Evolutionary conservation across 30 jellyfish, hydroid and myxozoan genomes (phyloP), one percentile per base, ranked within the genome.

Genomic region (Chironex yamaguchii): DNA sequence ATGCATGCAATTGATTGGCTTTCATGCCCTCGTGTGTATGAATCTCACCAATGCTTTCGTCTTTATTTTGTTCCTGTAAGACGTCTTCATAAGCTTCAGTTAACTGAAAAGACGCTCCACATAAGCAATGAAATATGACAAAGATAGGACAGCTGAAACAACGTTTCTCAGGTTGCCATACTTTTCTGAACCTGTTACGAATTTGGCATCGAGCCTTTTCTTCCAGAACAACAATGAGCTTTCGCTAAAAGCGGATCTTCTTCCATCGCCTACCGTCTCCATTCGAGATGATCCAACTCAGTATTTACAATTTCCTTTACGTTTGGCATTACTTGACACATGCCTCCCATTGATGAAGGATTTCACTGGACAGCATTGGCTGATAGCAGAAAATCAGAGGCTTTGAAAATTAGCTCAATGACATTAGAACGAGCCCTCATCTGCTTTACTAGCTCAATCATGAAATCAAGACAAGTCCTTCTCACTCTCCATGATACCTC

Each of bases 21-120:
- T 80, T 80, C 82, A 80, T 35, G 24, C 91, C 91, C 27, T 80
- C 73, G 12, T 80, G 54, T 14, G 91, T 80, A 73, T 80, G 91
- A 32, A 80, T 80, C 36, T 80, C 28, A 52, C 48, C 23, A 80
- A 32, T 2, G 91, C 65, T 73, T 80, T 54, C 22, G 67, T 13
- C 53, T 80, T 80, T 20, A 58, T 31, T n/a, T 50, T 36, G 50
- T 63, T 80, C 36, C 91, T 58, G 35, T 31, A 14, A 1, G 82
- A 80, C 42, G 72, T 80, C 17, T 80, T 80, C 0, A 58, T 23
- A 68, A 71, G 4, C 71, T 71, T 34, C 85, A 34, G 49, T 13
- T 3, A 36, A 74, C 74, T 71, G 12, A 33, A 33, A 23, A 71
- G 74, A 62, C 72, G 83, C 73, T 17, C 79, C 49, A 52, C 76